Conservation (phyloP, 2,113 vertebrate species). For the Sinocyclocheilus rhinocerous region DNA sequence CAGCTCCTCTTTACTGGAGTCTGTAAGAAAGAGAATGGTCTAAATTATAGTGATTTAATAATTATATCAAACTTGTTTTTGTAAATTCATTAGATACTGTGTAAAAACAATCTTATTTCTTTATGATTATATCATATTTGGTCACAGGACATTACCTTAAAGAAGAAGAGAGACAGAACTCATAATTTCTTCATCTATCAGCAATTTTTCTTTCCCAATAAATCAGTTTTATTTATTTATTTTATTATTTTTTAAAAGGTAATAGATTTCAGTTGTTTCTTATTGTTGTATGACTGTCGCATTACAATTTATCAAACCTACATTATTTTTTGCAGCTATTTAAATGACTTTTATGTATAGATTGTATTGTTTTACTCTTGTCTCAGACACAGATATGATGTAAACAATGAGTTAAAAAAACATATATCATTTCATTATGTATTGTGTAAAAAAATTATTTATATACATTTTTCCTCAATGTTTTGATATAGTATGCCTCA, state of each 20-base stretch:
- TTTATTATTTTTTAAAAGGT: no score
- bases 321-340: background rate
- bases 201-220: background rate
- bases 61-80: background rate
- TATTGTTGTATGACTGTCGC: background rate
- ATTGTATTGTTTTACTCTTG: background rate
- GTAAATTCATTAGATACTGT: constrained; percentile 2
- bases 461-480: background rate
- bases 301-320: background rate
- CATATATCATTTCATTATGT: background rate
- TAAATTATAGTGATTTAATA: background rate
- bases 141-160: background rate
- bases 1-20: constrained; percentile 62
- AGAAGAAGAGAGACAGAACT: background rate
- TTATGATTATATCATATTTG: background rate
- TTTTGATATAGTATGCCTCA: background rate
- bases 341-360: background rate
- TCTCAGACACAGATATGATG: background rate
- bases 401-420: background rate
- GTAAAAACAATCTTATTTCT: background rate
- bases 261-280: background rate
- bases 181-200: background rate
- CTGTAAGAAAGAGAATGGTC: constrained; percentile 54
- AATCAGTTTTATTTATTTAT: background rate
- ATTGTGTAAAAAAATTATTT: background rate